A percentile compares a stretch with the other conserved stretches of the same genome.
These are phyloP conservation scores for Isoperla grammatica DNA, from an alignment of 2,888 invertebrate species.

Conservation along the genomic window DNA sequence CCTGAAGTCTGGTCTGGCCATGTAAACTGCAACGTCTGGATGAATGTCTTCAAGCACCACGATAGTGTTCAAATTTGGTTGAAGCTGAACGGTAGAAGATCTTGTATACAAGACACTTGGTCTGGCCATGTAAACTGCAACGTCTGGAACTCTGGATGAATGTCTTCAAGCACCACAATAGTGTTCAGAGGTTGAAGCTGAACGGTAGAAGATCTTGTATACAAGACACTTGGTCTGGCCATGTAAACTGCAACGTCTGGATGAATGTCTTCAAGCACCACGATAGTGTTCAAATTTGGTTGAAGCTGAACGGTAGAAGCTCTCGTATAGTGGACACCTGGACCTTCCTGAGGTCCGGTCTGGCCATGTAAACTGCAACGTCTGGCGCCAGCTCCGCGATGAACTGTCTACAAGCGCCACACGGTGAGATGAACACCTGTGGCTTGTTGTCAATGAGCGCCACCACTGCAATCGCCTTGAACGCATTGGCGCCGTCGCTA, in stretches of 20 bases:
- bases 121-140: slow-evolving; percentile 66
- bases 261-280: slow-evolving; percentile 69
- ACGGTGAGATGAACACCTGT: slow-evolving; percentile 66
- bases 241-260: slow-evolving; percentile 67
- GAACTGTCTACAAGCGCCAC: slow-evolving; percentile 83
- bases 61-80: too few species aligned
- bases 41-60: slow-evolving; percentile 69
- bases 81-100: slow-evolving; percentile 57
- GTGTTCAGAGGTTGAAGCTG: too few species aligned
- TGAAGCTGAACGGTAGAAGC: slow-evolving; percentile 55
- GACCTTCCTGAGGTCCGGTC: slow-evolving; percentile 61
- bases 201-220: slow-evolving; percentile 58
- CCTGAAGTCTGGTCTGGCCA: slow-evolving; percentile 58
- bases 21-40: slow-evolving; percentile 65
- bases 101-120: slow-evolving; percentile 57
- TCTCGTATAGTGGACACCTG: slow-evolving; percentile 56
- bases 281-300: too few species aligned
- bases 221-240: slow-evolving; percentile 59
- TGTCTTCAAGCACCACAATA: slow-evolving; percentile 87
- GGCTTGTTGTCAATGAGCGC: slow-evolving; percentile 53
- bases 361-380: slow-evolving; percentile 66
- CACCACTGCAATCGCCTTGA: slow-evolving; percentile 65
- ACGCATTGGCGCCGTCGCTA: slow-evolving; percentile 69
- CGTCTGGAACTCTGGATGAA: slow-evolving; percentile 70
- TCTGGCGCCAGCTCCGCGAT: slow-evolving; percentile 68